These are phyloP conservation scores for Macrotus californicus DNA, from an alignment of 2,113 vertebrate species.

Conservation along the genomic window DNA sequence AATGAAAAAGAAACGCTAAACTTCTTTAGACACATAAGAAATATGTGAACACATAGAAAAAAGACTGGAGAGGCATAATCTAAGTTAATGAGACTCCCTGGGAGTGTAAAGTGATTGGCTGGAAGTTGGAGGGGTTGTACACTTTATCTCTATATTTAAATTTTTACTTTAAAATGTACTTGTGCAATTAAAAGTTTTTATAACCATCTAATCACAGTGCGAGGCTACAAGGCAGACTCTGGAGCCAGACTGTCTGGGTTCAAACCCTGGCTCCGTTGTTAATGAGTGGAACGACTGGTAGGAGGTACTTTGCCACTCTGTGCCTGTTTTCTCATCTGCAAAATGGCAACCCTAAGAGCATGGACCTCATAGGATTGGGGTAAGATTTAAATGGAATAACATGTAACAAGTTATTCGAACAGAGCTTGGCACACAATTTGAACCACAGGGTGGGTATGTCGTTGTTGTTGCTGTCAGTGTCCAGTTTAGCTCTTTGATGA, in stretches of 20 bases:
- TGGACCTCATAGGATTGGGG: fast-evolving
- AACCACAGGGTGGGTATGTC: fast-evolving
- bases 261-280: not conserved
- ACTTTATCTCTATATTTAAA: not conserved
- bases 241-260: not conserved
- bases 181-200: not conserved
- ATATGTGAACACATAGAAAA: not conserved
- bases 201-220: not conserved
- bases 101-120: not conserved
- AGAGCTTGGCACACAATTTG: not conserved
- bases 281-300: too few species aligned
- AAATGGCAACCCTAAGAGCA: not conserved
- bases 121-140: not conserved
- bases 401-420: not conserved
- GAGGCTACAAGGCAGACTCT: not conserved
- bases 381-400: not conserved
- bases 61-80: not conserved
- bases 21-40: not conserved
- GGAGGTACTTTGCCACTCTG: not conserved
- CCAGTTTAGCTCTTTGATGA: not conserved
- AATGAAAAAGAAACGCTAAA: not conserved
- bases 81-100: not conserved
- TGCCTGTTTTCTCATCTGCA: not conserved
- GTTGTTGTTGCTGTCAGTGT: fast-evolving
- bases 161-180: not conserved